Conservation (phyloP, 2,797 vertebrate genomes). For the Allobates femoralis region DNA sequence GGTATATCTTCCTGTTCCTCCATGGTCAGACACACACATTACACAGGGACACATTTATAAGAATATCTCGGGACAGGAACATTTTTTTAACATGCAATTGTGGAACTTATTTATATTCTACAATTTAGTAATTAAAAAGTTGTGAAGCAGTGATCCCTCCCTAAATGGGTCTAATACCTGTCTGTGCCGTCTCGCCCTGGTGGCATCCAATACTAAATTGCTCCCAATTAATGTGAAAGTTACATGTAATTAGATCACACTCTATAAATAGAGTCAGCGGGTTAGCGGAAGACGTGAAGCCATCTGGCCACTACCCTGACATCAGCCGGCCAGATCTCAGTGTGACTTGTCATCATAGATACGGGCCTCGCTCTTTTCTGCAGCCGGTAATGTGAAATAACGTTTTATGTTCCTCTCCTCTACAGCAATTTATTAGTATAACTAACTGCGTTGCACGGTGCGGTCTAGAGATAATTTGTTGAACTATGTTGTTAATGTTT, state of each 20-base stretch:
- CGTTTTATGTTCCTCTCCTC: neutral
- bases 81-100: too few species aligned
- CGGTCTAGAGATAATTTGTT: too few species aligned
- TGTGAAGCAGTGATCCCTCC: neutral
- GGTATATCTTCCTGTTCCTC: too few species aligned
- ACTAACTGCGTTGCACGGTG: too few species aligned
- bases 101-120: too few species aligned
- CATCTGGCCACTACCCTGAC: constrained; percentile 22
- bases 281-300: constrained; percentile 21
- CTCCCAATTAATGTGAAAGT: constrained; percentile 42
- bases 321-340: constrained; percentile 17
- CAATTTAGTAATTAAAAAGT: too few species aligned
- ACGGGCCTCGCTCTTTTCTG: neutral
- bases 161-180: constrained; percentile 24
- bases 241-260: constrained; percentile 53
- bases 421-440: neutral
- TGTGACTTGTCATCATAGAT: constrained; percentile 33
- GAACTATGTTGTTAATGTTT: too few species aligned
- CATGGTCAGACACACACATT: too few species aligned
- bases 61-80: too few species aligned
- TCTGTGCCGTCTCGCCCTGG: constrained; percentile 42
- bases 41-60: too few species aligned
- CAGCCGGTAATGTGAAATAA: constrained; percentile 4
- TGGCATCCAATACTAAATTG: constrained; percentile 41
- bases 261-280: constrained; percentile 38